Base-by-base conservation (phyloP, 2,797 vertebrate species). In the Sebastes oblongus region DNA sequence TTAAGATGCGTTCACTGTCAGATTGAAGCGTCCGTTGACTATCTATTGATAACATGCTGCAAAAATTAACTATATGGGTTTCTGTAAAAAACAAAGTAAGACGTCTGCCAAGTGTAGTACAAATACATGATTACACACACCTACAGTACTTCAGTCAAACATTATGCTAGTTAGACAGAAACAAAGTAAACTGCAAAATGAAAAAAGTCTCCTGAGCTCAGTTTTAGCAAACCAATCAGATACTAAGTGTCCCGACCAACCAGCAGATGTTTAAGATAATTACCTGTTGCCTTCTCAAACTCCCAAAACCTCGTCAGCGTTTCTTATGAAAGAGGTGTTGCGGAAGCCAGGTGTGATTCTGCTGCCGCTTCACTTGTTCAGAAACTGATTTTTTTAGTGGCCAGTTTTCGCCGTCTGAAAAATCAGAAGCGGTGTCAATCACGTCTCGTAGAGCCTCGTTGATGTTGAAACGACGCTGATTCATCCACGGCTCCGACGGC, bases 61-160 rank as follows among this genome's bases (percentile, higher is more conserved):
- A 32, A 32, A 32, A 32, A 32, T 32, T 1, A 32, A 32, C 32
- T 29, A 29, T 32, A 32, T 32, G 32, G 32, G 32, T 32, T 32
- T 32, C 32, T 32, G 32, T 32, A 32, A 9, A 32, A 32, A 32
- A 32, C 32, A 32, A 32, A 32, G 32, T 9, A 32, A 9, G 32
- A 68, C 58, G 34, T 75, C 68, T 82, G 80, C 76, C 27, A 76
- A 76, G 22, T 54, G 67, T 50, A 69, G 61, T 64, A 42, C 30
- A 54, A 58, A 59, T 68, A 62, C 24, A 25, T 36, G 60, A 55
- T 64, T 6, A 62, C 64, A 30, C 56, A 58, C 72, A 46, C 13
- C 0, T 42, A 42, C 13, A 42, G 39, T 24, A 12, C 72, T 56
- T 25, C 69, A n/a, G 64, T 34, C 72, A 70, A 64, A 75, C 52